These are phyloP conservation scores for Myotis brandtii DNA, from an alignment of 2,113 vertebrate species.

Conservation along the genomic window DNA sequence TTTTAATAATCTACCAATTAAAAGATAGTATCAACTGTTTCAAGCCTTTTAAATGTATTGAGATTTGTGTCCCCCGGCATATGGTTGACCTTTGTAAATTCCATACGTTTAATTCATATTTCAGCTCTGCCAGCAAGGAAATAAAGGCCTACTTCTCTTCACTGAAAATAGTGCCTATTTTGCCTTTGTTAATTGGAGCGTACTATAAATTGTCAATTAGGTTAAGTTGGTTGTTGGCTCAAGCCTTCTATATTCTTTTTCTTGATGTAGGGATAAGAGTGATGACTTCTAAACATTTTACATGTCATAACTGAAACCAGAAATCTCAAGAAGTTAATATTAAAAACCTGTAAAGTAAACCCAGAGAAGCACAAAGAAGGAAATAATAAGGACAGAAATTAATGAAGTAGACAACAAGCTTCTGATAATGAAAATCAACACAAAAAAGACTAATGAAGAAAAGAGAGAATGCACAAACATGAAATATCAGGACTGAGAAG, in stretches of 20 bases:
- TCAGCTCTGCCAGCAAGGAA: background rate
- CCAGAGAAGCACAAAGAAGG: background rate
- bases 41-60: background rate
- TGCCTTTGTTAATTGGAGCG: background rate
- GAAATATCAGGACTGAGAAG: background rate
- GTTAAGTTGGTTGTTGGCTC: background rate
- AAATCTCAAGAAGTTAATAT: background rate
- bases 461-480: background rate
- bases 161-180: background rate
- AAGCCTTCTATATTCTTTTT: background rate
- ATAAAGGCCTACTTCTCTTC: background rate
- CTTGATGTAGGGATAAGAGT: background rate
- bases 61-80: background rate
- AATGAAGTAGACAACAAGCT: background rate
- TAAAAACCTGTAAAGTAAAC: conserved; percentile 1
- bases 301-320: background rate
- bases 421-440: background rate
- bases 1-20: background rate
- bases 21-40: background rate
- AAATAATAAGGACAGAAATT: background rate
- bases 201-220: background rate
- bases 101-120: background rate
- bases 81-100: background rate
- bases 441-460: background rate
- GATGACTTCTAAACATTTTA: background rate